Conservation (phyloP, 2,888 invertebrate species). For the Disparrhopalites patrizii region DNA sequence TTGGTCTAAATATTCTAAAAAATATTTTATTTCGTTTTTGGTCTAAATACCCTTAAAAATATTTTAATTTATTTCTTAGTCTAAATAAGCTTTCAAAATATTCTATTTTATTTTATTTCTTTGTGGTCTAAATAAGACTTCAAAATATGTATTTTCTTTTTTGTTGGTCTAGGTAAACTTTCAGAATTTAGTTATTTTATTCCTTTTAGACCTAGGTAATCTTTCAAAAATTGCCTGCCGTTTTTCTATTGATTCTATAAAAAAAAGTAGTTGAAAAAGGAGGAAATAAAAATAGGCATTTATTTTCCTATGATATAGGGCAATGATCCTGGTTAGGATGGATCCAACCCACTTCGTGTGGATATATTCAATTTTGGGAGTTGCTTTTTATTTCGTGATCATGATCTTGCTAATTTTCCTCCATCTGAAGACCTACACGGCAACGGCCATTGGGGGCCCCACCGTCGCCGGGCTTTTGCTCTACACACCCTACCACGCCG, state of each 20-base stretch:
- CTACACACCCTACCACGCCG: background rate
- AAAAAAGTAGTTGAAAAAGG: no score
- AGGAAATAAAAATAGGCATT: background rate
- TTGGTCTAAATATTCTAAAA: background rate
- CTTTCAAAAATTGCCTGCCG: no score
- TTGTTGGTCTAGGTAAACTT: no score
- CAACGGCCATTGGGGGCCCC: slow-evolving; percentile 12
- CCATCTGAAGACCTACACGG: background rate
- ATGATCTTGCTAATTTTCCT: background rate
- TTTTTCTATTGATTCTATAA: background rate
- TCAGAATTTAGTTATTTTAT: no score
- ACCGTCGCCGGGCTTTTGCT: background rate
- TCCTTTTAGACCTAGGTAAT: no score
- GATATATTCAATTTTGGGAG: background rate
- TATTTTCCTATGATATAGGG: background rate
- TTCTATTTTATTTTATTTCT: no score
- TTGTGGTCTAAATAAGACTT: no score
- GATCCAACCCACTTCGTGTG: background rate
- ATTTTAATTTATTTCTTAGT: no score
- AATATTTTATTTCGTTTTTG: no score
- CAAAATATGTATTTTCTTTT: no score
- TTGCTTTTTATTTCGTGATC: background rate
- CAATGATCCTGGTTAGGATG: slow-evolving; percentile 1
- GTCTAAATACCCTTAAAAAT: no score
- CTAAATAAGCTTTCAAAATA: no score